Evolutionary conservation across 2,888 invertebrate genomes (phyloP), one percentile per base, ranked within the genome.

Genomic region (Eristalis intricaria): DNA sequence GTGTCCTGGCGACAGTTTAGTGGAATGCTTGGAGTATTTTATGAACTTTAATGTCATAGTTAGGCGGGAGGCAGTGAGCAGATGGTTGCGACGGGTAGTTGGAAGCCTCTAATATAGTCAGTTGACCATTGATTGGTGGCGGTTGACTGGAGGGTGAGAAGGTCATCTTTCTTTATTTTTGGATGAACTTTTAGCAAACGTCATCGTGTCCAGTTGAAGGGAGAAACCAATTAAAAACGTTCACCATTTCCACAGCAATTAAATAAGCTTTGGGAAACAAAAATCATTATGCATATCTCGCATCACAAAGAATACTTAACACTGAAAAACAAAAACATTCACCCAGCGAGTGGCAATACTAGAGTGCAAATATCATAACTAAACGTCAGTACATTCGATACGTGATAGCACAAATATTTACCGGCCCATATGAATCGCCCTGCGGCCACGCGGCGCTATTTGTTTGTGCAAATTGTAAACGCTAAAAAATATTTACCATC

Each of bases 401-500:
- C 15, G 19, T 15, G 43, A 60, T 11, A 22, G 19, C 23, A 60
- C 35, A 38, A 70, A 60, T 60, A 69, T 56, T 56, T 22, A 19
- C 50, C 1, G 11, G n/a, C n/a, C 50, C 7, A n/a, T n/a, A 40
- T 66, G 23, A 35, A 13, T 8, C 8, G 50, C 19, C 60, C 60
- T 8, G 60, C 60, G 60, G 60, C 26, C 1, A 4, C 60, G 26
- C 23, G 1, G 8, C 15, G 58, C 58, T 69, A 58, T 35, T 60
- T 38, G 26, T 40, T 29, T 50, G 32, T 69, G 50, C 35, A 50
- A 50, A 50, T 50, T 58, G 56, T 29, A 70, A 60, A 26, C 13
- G 40, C 70, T 58, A 15, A 29, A 70, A 64, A 70, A 65, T 70
- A 64, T 78, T 64, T 70, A 5, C 58, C 19, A 38, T 38, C 23